Percentiles rank a stretch among this genome's conserved stretches.
These are phyloP conservation scores for Pristionchus exspectatus DNA, from an alignment of 2,888 invertebrate species.

Conservation along the genomic window DNA sequence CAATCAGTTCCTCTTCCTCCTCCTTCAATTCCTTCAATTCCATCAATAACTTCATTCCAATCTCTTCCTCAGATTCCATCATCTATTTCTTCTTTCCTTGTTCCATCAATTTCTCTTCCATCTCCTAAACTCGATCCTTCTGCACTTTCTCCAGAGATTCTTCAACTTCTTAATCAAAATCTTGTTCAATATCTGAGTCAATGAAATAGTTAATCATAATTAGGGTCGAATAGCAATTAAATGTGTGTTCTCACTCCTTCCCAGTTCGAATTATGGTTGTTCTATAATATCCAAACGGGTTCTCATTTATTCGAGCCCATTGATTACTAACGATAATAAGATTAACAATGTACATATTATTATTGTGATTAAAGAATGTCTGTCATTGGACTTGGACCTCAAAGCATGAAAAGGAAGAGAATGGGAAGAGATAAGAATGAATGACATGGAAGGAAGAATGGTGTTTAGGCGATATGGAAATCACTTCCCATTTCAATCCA, in stretches of 20 bases:
- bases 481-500: neutral
- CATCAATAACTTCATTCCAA: neutral
- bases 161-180: slow-evolving; percentile 23
- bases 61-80: slow-evolving; percentile 13
- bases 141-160: slow-evolving; percentile 4
- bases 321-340: neutral
- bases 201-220: neutral
- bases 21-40: neutral
- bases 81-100: neutral
- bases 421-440: slow-evolving; percentile 18
- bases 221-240: neutral
- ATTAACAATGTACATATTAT: neutral
- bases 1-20: neutral
- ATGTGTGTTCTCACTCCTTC: neutral
- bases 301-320: neutral
- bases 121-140: slow-evolving; percentile 13
- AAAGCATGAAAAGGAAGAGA: neutral
- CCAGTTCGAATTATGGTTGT: neutral
- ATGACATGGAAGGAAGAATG: neutral
- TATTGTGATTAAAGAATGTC: neutral
- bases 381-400: slow-evolving; percentile 15
- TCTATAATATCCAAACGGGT: neutral
- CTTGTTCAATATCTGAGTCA: neutral
- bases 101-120: neutral
- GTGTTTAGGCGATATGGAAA: neutral